Base-by-base conservation (phyloP, 2,113 vertebrate genomes). In the Otocyon megalotis region DNA sequence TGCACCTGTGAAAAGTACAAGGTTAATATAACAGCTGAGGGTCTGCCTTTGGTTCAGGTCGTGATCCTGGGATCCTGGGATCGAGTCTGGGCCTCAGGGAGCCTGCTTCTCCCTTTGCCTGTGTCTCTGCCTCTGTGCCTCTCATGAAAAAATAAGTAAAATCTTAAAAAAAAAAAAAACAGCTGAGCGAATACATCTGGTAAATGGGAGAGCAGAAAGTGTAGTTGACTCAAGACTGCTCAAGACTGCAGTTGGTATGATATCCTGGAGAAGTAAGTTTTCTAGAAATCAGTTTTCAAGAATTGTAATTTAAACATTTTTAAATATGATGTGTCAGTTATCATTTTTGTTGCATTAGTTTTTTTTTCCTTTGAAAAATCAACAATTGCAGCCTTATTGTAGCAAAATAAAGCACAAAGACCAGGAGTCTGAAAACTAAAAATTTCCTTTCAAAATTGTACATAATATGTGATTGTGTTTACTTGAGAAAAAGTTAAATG, bases 401-500 rank as follows among this genome's bases (percentile, higher is more conserved):
- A 79, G 67, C 22, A 86, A 94, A 97, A 93, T 48, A 93, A 60
- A 94, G 48, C 80, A 88, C 58, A 37, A 30, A 54, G 30, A 97
- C 88, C 8, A 97, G 86, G 16, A 24, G 88, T 96, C 62, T 96
- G 9, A 69, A 95, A 60, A 48, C 63, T 71, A 48, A 97, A 96
- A 24, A 50, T 88, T 95, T 95, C 56, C 62, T 98, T 95, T 98
- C 56, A 93, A 95, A 86, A 82, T 24, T 95, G 26, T 60, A 6
- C 65, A 82, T 69, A 77, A 53, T 93, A 13, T 81, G 14, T 50
- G 28, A 93, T 93, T 81, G 26, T 97, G 54, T 90, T 94, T 90
- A 97, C 79, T 96, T 62, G 93, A 74, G 60, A 96, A 94, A 24
- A 94, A 91, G 72, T 89, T 92, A 74, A 97, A 96, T 60, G 62